Evolutionary conservation across 2,888 invertebrate genomes (phyloP), one percentile per base, ranked within the genome.

Genomic region (Chromoteleia sp.): DNA sequence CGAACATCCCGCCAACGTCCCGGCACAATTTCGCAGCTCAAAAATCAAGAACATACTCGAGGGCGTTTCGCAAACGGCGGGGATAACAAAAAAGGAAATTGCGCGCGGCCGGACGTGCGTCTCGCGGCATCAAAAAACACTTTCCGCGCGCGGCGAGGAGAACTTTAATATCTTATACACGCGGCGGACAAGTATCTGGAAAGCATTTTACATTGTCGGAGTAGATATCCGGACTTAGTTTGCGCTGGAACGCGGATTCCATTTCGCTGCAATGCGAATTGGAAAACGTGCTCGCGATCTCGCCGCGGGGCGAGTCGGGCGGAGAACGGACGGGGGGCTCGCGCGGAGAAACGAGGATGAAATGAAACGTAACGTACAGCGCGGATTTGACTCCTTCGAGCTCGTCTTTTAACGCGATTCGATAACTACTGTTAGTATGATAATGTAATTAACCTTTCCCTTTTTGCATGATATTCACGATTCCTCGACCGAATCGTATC

Each of bases 231-330:
- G 45, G 82, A 71, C 75, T 82, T 75, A 76, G 79, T 82, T 82
- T 82, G 68, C 80, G 61, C 79, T 68, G 77, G 77, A 83, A 81
- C 71, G 83, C 80, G 68, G 73, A 83, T 83, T 83, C 83, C 82
- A 84, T 84, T 84, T 83, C 74, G 81, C 76, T 50, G 80, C 73
- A 71, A 82, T 76, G 80, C 77, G 78, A 80, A 84, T 84, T 83
- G 83, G 84, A 83, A 84, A 83, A 84, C 83, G 80, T 83, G 84
- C 82, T 81, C 70, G 81, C 76, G 81, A 77, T 70, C 61, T 68
- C 67, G 58, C 76, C 56, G 70, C 63, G 58, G 63, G 54, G 59
- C 56, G 25, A 5, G 39, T 2, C 5, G 39, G 50, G 25, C n/a
- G 56, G 56, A n/a, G n/a, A n/a, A n/a, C n/a, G 65, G 54, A 41